A percentile compares a stretch with the other conserved stretches of the same genome.
Conservation (phyloP, 2,797 vertebrate species). For the Adelosebastes latens region DNA sequence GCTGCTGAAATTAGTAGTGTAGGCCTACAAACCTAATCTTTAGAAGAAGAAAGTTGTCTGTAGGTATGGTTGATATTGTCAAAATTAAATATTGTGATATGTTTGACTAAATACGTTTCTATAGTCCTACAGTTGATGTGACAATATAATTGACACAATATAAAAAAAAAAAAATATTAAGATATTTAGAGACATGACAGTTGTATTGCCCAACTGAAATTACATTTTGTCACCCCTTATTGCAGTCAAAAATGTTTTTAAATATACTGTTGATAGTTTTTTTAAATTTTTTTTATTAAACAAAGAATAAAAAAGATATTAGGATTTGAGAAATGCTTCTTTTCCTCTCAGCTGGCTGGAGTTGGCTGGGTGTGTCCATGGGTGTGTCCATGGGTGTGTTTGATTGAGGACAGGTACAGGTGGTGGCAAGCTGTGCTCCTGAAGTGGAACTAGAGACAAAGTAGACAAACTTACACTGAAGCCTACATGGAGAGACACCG, state of each 20-base stretch:
- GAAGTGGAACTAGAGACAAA: background rate
- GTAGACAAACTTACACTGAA: background rate
- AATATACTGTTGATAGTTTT: background rate
- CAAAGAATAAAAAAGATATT: background rate
- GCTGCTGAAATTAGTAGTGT: background rate
- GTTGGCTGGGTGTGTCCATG: background rate
- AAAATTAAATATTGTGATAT: background rate
- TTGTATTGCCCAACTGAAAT: background rate
- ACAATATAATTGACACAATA: background rate
- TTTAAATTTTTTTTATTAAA: background rate
- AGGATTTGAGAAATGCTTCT: background rate
- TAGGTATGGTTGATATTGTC: background rate
- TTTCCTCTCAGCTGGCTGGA: background rate
- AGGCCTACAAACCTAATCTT: background rate
- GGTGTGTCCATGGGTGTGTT: background rate
- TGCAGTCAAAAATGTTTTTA: background rate
- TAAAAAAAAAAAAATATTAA: rapidly evolving
- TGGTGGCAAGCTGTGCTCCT: too few species aligned
- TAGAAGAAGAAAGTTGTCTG: background rate
- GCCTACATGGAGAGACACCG: background rate
- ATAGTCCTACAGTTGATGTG: background rate
- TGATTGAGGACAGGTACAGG: background rate
- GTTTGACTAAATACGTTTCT: background rate
- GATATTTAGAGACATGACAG: background rate
- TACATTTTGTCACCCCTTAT: background rate